Conservation (phyloP, 2,888 invertebrate species). For the Taphrorychus bicolor region DNA sequence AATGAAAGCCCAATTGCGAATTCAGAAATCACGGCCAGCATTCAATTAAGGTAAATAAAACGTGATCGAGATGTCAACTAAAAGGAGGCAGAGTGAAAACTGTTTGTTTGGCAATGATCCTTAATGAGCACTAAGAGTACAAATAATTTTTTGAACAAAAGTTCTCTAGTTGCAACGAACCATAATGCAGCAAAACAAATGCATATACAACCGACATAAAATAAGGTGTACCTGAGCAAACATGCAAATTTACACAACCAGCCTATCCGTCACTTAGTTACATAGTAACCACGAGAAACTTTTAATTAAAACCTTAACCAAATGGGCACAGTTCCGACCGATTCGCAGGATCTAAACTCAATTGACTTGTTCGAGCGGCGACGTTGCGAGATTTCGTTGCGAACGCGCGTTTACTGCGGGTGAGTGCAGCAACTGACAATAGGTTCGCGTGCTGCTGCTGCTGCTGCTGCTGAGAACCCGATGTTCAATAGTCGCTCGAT, state of each 20-base stretch:
- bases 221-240: slow-evolving; percentile 28
- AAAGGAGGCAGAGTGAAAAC: slow-evolving; percentile 2
- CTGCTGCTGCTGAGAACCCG: slow-evolving; percentile 18
- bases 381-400: slow-evolving; percentile 18
- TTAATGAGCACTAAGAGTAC: not conserved
- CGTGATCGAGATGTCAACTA: slow-evolving; percentile 5
- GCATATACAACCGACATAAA: slow-evolving; percentile 7
- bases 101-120: not conserved
- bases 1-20: not conserved
- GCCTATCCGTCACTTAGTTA: slow-evolving; percentile 32
- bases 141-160: too few species aligned
- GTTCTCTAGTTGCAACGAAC: too few species aligned
- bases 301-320: slow-evolving; percentile 11
- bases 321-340: slow-evolving; percentile 31
- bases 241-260: slow-evolving; percentile 22
- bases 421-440: slow-evolving; percentile 31
- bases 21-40: slow-evolving; percentile 5
- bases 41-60: slow-evolving; percentile 1
- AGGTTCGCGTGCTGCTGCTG: slow-evolving; percentile 12
- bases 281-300: slow-evolving; percentile 33
- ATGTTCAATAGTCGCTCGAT: slow-evolving; percentile 30
- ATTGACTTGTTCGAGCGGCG: slow-evolving; percentile 19
- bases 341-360: slow-evolving; percentile 14
- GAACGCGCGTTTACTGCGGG: slow-evolving; percentile 2
- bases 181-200: slow-evolving; percentile 22